A percentile compares a stretch with the other conserved stretches of the same genome.
These are phyloP conservation scores for Syritta pipiens DNA, from an alignment of 2,888 invertebrate species.

Conservation along the genomic window DNA sequence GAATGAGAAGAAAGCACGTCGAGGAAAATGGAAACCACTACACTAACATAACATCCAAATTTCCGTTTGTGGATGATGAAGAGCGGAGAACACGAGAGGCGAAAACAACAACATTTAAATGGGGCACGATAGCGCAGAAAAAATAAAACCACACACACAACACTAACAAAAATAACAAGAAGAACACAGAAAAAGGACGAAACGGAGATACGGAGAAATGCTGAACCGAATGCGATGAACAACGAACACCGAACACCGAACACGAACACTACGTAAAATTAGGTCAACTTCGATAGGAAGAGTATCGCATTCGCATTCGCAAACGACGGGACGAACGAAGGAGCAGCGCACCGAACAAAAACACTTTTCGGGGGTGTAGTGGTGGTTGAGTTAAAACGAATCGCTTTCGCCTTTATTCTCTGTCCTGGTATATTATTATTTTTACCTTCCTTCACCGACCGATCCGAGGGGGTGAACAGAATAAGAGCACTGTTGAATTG, in stretches of 20 bases:
- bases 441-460: neutral
- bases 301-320: constrained; percentile 37
- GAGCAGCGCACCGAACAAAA: constrained; percentile 42
- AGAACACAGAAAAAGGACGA: constrained; percentile 15
- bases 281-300: constrained; percentile 58
- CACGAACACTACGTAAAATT: constrained; percentile 62
- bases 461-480: neutral
- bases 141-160: constrained; percentile 17
- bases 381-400: too few relatives aligned
- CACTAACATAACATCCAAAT: constrained; percentile 30
- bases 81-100: constrained; percentile 6
- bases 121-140: constrained; percentile 29
- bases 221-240: neutral
- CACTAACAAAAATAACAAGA: constrained; percentile 10
- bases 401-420: too few relatives aligned
- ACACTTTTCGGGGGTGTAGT: too few relatives aligned
- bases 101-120: constrained; percentile 35
- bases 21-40: constrained; percentile 28
- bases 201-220: constrained; percentile 31
- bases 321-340: constrained; percentile 19
- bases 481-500: constrained; percentile 35
- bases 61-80: neutral
- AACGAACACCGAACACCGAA: constrained; percentile 13
- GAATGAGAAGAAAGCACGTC: constrained; percentile 21
- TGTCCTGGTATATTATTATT: constrained; percentile 11